These are phyloP conservation scores for Eupithecia dodoneata DNA, from an alignment of 2,888 invertebrate species.

Conservation along the genomic window DNA sequence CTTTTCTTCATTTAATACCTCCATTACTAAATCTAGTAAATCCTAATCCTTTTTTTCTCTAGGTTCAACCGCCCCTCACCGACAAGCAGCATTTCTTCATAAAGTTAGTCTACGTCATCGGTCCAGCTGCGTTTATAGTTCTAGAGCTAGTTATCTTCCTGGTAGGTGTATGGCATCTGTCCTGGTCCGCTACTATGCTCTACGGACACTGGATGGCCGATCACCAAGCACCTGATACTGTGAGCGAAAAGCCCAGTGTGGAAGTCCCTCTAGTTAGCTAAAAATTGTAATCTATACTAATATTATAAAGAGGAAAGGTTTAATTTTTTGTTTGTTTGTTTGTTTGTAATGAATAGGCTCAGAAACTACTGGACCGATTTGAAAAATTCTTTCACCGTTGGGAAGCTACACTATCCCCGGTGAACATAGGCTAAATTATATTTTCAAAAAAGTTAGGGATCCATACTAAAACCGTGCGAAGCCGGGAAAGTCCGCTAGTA, in stretches of 20 bases:
- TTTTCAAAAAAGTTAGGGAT: no score
- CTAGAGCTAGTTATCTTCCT: neutral
- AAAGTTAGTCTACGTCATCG: neutral
- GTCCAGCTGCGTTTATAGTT: neutral
- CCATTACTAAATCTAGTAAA: no score
- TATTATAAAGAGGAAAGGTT: no score
- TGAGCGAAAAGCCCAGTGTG: neutral
- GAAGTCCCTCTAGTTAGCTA: slow-evolving; percentile 3
- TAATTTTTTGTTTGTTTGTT: no score
- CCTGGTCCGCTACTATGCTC: neutral
- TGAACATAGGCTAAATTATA: no score
- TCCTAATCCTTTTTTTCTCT: neutral
- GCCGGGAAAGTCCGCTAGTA: no score
- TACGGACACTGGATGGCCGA: slow-evolving; percentile 1
- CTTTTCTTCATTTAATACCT: neutral
- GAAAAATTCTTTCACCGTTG: no score
- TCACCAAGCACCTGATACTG: neutral
- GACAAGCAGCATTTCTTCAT: neutral
- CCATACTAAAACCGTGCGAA: no score
- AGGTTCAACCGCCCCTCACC: neutral
- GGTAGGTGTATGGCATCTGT: neutral
- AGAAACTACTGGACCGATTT: no score
- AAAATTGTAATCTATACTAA: no score
- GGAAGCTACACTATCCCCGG: no score
- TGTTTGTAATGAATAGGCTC: no score